Percentiles rank a stretch among this genome's conserved stretches.
phyloP scores from a whole-genome alignment of 2,113 vertebrate genomes.

The Paralichthys olivaceus region DNA sequence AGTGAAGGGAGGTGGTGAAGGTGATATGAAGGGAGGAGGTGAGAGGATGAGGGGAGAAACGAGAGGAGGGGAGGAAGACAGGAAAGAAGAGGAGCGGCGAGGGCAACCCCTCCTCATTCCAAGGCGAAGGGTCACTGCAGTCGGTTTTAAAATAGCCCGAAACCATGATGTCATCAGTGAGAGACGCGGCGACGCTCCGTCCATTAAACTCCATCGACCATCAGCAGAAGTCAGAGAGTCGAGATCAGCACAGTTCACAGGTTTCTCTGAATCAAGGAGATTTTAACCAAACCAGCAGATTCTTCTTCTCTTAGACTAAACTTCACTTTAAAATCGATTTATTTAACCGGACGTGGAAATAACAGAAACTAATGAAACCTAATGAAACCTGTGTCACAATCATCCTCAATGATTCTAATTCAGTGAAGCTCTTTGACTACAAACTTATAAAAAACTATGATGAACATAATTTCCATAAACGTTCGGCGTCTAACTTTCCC shows the following conservation, averaged over 20 bases:
- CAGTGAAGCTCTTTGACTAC: too few species aligned
- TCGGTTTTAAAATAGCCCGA: slow-evolving; percentile 65
- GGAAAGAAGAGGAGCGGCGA: slow-evolving; percentile 31
- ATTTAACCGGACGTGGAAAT: too few species aligned
- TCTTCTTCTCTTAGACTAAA: too few species aligned
- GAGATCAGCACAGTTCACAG: neutral
- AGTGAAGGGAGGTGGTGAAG: slow-evolving; percentile 10
- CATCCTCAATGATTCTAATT: too few species aligned
- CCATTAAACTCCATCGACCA: slow-evolving; percentile 55
- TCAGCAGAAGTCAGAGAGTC: slow-evolving; percentile 28
- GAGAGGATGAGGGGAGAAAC: slow-evolving; percentile 23
- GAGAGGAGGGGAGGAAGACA: slow-evolving; percentile 26
- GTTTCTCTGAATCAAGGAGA: too few species aligned
- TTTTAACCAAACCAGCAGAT: too few species aligned
- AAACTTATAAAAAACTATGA: too few species aligned
- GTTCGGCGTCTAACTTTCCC: too few species aligned
- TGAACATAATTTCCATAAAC: too few species aligned
- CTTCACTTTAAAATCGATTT: too few species aligned
- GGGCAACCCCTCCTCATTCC: slow-evolving; percentile 61
- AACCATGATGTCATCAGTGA: slow-evolving; percentile 64
- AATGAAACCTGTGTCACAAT: too few species aligned
- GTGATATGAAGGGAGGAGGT: slow-evolving; percentile 11
- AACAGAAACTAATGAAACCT: too few species aligned
- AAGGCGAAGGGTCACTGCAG: slow-evolving; percentile 60
- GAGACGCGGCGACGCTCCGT: neutral